These are phyloP conservation scores for Atlantisia rogersi DNA, from an alignment of 2,113 vertebrate genomes.

Conservation along the genomic window DNA sequence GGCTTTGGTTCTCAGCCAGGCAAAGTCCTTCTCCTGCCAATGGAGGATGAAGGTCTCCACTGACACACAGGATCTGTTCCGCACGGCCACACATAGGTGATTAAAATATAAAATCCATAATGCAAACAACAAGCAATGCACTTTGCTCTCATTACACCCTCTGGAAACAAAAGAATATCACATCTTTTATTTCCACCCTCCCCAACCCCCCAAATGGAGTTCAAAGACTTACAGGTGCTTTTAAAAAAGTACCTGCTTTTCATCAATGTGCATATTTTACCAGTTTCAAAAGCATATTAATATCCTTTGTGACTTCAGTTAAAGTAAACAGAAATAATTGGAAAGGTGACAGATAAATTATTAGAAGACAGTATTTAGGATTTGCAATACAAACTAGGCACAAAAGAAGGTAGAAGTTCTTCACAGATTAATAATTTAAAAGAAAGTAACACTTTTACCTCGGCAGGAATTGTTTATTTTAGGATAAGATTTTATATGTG, in stretches of 20 bases:
- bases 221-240: constrained; percentile 44
- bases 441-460: not conserved
- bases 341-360: constrained; percentile 46
- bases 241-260: constrained; percentile 30
- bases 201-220: not conserved
- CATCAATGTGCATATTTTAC: constrained; percentile 40
- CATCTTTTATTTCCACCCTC: not conserved
- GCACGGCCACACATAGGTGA: not conserved
- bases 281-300: constrained; percentile 62
- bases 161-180: not conserved
- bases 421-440: constrained; percentile 52
- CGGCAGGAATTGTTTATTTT: not conserved
- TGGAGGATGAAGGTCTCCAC: rapidly evolving
- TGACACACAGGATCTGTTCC: rapidly evolving
- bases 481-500: not conserved
- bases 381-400: constrained; percentile 25
- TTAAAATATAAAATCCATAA: not conserved
- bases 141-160: not conserved
- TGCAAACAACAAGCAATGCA: not conserved
- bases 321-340: constrained; percentile 64
- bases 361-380: constrained; percentile 46
- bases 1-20: not conserved
- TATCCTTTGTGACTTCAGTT: constrained; percentile 49
- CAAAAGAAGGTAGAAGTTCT: not conserved
- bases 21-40: not conserved